Evolutionary conservation across 2,888 invertebrate genomes (phyloP).

Genomic region (Chrysotoxum bicinctum): DNA sequence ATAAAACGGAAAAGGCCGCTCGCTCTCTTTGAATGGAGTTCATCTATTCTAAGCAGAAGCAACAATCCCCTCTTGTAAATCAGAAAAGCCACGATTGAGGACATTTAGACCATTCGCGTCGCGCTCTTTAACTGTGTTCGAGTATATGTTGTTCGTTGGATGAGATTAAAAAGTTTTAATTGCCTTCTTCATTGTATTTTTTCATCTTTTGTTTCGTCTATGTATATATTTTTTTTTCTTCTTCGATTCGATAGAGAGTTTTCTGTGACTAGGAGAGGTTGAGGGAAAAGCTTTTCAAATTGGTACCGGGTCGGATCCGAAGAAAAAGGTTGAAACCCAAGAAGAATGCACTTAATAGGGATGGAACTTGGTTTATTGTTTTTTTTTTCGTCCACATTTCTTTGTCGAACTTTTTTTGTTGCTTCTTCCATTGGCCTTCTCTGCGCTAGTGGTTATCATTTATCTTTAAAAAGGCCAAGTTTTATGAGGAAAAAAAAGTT

Average conservation of each 20-base stretch:
- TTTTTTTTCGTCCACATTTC: slow-evolving; percentile 16
- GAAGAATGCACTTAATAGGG: slow-evolving; percentile 50
- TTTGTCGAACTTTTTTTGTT: slow-evolving; percentile 6
- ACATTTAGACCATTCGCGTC: slow-evolving; percentile 53
- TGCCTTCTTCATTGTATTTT: slow-evolving; percentile 46
- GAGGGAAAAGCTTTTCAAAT: slow-evolving; percentile 33
- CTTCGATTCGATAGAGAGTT: not conserved
- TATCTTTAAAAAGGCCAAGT: slow-evolving; percentile 51
- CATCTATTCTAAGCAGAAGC: slow-evolving; percentile 1
- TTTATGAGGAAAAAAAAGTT: slow-evolving; percentile 33
- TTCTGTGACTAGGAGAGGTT: slow-evolving; percentile 8
- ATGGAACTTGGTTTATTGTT: slow-evolving; percentile 40
- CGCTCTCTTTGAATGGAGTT: slow-evolving; percentile 34
- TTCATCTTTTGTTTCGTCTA: not conserved
- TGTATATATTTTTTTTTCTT: not conserved
- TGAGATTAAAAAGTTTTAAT: slow-evolving; percentile 71
- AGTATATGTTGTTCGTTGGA: slow-evolving; percentile 27
- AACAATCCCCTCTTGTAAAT: not conserved
- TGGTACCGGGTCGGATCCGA: not conserved
- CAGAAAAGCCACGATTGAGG: slow-evolving; percentile 51
- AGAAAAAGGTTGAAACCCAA: slow-evolving; percentile 15
- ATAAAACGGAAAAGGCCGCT: slow-evolving; percentile 25
- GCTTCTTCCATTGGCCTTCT: not conserved
- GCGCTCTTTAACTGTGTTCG: slow-evolving; percentile 36
- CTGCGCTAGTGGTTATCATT: slow-evolving; percentile 33